Evolutionary conservation across 53 echinoderm and acorn worm species (phyloP).

Genomic region (Paracentrotus lividus): DNA sequence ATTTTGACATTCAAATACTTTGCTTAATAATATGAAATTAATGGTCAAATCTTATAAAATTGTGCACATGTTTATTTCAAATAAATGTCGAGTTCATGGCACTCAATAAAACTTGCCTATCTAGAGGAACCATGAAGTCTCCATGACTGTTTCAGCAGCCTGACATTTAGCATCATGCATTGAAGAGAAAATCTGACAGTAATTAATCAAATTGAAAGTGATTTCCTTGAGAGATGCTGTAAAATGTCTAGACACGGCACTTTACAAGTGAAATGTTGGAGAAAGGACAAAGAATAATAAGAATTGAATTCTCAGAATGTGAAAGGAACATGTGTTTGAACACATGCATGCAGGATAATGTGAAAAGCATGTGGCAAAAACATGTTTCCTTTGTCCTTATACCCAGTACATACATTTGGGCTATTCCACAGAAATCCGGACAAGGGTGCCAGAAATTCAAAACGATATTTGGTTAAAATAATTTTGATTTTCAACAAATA

Average conservation of each 20-base stretch:
- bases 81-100: background rate
- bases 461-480: too few species aligned
- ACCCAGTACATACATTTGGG: background rate
- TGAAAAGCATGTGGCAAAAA: background rate
- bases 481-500: too few species aligned
- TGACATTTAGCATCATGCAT: background rate
- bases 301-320: background rate
- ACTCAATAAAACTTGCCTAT: background rate
- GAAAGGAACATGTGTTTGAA: background rate
- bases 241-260: background rate
- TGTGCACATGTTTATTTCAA: too few species aligned
- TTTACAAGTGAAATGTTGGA: background rate
- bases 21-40: too few species aligned
- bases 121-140: background rate
- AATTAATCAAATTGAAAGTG: background rate
- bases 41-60: too few species aligned
- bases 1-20: too few species aligned
- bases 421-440: too few species aligned
- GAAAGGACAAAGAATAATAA: background rate
- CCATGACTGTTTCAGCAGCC: background rate
- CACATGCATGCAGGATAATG: background rate
- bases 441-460: too few species aligned
- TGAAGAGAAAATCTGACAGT: background rate
- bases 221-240: background rate
- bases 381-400: conserved; percentile 10